phyloP scores from a whole-genome alignment of 2,113 vertebrate genomes.

The Rhinopomastus cyanomelas region DNA sequence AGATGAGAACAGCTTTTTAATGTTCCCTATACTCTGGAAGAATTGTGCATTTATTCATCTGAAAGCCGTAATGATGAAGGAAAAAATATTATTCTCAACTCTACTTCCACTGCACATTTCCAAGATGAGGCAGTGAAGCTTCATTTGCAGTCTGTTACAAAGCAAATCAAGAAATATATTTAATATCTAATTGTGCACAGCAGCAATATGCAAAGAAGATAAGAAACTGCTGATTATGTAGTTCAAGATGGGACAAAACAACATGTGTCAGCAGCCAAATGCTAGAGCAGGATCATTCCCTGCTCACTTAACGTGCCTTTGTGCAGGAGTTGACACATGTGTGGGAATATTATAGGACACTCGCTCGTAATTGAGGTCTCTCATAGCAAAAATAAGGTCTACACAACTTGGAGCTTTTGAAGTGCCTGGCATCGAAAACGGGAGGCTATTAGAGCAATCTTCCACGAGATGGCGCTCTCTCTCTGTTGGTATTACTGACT shows the following conservation, averaged over 20 bases:
- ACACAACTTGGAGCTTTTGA: neutral
- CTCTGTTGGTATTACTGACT: neutral
- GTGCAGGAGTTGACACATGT: neutral
- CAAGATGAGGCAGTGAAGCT: conserved; percentile 68
- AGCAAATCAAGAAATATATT: conserved; percentile 72
- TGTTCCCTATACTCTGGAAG: conserved; percentile 75
- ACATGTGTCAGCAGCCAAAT: conserved; percentile 55
- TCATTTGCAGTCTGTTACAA: conserved; percentile 78
- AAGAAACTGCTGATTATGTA: conserved; percentile 56
- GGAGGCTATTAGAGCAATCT: neutral
- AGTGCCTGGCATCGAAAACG: neutral
- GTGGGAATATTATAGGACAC: conserved; percentile 12
- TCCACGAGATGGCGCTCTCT: conserved; percentile 60
- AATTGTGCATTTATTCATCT: conserved; percentile 73
- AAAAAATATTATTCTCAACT: conserved; percentile 71
- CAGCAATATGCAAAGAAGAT: conserved; percentile 58
- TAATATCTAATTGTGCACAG: conserved; percentile 63
- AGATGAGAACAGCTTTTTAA: conserved; percentile 79
- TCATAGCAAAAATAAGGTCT: neutral
- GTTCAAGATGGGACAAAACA: conserved; percentile 24
- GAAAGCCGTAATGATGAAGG: conserved; percentile 70
- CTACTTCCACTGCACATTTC: conserved; percentile 67
- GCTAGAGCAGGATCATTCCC: conserved; percentile 31
- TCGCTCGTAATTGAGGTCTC: neutral
- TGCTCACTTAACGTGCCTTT: neutral